Base-by-base conservation (phyloP, 1,140 invertebrate species). In the Magallana ariakensis region DNA sequence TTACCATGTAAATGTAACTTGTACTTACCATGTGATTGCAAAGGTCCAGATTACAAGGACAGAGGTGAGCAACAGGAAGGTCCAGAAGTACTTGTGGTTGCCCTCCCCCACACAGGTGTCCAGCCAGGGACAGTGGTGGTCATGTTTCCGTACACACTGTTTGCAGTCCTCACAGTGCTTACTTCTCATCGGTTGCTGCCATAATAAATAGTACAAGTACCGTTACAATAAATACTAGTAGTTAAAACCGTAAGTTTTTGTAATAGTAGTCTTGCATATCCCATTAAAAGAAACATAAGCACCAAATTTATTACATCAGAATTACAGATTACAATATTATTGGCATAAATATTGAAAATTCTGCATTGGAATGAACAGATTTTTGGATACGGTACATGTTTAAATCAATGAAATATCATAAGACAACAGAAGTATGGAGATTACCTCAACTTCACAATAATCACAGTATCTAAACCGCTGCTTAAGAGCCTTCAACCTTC, bases 81-180 rank as follows among this genome's bases (percentile, higher is more conserved):
- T 56, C 90, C 92, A 93, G 89, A 95, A 95, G 83, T 90, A 93
- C 75, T 92, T 93, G 88, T 94, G 94, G 88, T 95, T 95, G 26
- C 91, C 90, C 83, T 95, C 94, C 11, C 94, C 94, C 56, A 95
- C 89, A 90, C 94, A 95, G 8, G 94, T 93, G 86, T 94, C 94
- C 66, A 95, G 90, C 94, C 94, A 95, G 0, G 94, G 94, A 90
- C 94, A 95, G 87, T 95, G 94, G 86, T 95, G 94, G 89, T 95
- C 94, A 91, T 93, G 95, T 80, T 92, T 93, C 10, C 92, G 88
- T 0, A 95, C 93, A 93, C 94, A 95, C 57, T 89, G 84, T 22
- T 92, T 90, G 87, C 94, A 95, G 75, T 94, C 94, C 84, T 94
- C 91, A 92, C 94, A 95, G 89, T 95, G 94, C 80, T 93, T 93